A percentile compares a stretch with the other conserved stretches of the same genome.
These are phyloP conservation scores for Pocillopora damicornis DNA, from an alignment of 64 coral and sea anemone species.

Conservation along the genomic window DNA sequence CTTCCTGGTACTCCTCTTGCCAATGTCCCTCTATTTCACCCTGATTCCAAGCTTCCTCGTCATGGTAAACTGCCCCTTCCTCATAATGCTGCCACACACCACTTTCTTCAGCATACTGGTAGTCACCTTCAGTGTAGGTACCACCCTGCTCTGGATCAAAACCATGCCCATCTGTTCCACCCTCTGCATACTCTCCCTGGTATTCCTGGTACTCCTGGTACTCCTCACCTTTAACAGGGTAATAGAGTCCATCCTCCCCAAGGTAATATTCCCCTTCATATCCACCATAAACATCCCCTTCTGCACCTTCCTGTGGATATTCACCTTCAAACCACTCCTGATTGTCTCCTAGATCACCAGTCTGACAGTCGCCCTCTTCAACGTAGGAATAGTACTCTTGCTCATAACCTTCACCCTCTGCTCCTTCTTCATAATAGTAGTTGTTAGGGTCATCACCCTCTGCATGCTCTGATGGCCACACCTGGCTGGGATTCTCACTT, in stretches of 20 bases:
- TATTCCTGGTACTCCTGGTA: constrained; percentile 18
- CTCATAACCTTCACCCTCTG: constrained; percentile 13
- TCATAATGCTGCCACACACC: constrained; percentile 31
- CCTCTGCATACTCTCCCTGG: constrained; percentile 14
- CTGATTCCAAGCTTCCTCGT: constrained; percentile 19
- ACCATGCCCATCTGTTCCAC: constrained; percentile 1
- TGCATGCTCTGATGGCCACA: background rate
- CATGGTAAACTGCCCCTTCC: background rate
- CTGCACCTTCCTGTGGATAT: constrained; percentile 16
- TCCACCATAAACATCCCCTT: background rate
- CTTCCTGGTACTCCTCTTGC: constrained; percentile 19
- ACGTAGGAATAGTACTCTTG: constrained; percentile 19
- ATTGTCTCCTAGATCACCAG: background rate
- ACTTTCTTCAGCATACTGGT: constrained; percentile 7
- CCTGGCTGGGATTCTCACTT: background rate
- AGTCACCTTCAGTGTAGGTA: background rate
- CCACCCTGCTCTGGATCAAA: background rate
- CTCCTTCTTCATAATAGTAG: constrained; percentile 35
- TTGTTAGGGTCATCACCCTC: background rate
- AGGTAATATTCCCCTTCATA: constrained; percentile 41
- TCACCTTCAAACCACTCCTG: constrained; percentile 25
- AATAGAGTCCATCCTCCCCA: constrained; percentile 30
- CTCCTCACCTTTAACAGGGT: constrained; percentile 19
- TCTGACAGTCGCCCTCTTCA: background rate
- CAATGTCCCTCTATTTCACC: constrained; percentile 16